Evolutionary conservation across 2,113 vertebrate genomes (phyloP), one percentile per base, ranked within the genome.

Genomic region (Eurystomus gularis): DNA sequence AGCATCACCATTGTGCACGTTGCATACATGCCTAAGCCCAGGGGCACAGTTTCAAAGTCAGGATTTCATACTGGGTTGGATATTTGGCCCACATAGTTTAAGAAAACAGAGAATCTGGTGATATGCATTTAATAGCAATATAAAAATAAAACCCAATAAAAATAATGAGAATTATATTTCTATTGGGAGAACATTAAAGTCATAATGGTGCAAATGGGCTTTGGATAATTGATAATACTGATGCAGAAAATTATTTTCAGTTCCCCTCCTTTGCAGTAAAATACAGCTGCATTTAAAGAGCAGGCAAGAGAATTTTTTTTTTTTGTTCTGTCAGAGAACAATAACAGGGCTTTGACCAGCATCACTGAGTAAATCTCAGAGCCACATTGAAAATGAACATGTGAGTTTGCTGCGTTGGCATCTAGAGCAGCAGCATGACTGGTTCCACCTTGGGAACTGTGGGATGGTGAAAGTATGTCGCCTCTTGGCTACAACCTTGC

Each of bases 121-220:
- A 82, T 91, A 85, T 46, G 44, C 94, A 79, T 91, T 93, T 95
- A 96, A 96, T 82, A 94, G 79, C 91, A 96, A 91, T 94, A 89
- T 94, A 94, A 97, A 95, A 96, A 93, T 95, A 96, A 96, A 97
- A 35, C 78, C 62, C 82, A 95, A 94, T 96, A 96, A 95, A 96
- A 96, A 96, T 95, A 94, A 96, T 91, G 83, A 94, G 91, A 94
- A 89, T 97, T 96, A 96, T 94, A 91, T 94, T 91, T 97, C 94
- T 94, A 25, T 54, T 94, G 96, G 86, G 94, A 96, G 61, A 86
- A 89, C 76, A 89, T 94, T 95, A 96, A 94, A 96, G 54, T 73
- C 88, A 85, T 96, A 96, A 96, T 95, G 81, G 90, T 92, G 77
- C 94, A 91, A 96, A 95, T 89, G 88, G 96, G 91, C 84, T 96